A percentile compares a stretch with the other conserved stretches of the same genome.
Conservation (phyloP, 1,140 invertebrate species). For the Microplitis mediator region DNA sequence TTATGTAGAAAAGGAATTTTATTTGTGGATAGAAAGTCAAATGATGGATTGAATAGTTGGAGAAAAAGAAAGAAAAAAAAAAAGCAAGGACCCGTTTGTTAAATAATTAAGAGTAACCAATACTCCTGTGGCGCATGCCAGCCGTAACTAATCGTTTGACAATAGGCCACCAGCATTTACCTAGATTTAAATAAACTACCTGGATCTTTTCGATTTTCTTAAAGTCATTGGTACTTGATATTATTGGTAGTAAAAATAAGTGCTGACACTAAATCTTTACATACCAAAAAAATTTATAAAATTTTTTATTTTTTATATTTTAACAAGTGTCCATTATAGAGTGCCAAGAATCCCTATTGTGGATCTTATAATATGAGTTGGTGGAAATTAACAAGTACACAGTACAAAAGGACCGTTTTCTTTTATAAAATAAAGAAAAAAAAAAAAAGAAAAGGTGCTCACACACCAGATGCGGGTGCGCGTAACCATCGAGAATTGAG, state of each 20-base stretch:
- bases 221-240: background rate
- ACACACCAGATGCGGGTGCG: background rate
- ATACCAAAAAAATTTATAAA: too few relatives aligned
- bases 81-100: background rate
- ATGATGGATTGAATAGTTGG: background rate
- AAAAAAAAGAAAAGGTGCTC: too few relatives aligned
- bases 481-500: background rate
- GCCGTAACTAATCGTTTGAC: background rate
- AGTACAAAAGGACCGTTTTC: too few relatives aligned
- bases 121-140: background rate
- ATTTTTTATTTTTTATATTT: too few relatives aligned
- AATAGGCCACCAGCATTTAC: background rate
- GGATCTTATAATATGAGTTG: too few relatives aligned
- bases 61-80: background rate
- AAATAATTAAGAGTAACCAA: constrained; percentile 12
- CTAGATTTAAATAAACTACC: constrained; percentile 6
- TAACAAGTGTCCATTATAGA: too few relatives aligned
- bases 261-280: too few relatives aligned
- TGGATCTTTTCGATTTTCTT: background rate
- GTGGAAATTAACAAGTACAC: too few relatives aligned
- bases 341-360: too few relatives aligned
- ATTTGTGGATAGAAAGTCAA: background rate
- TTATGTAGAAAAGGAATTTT: background rate
- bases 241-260: too few relatives aligned
- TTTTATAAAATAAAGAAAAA: too few relatives aligned